Evolutionary conservation across 2,797 vertebrate genomes (phyloP), one percentile per base, ranked within the genome.

Genomic region (Artibeus lituratus): DNA sequence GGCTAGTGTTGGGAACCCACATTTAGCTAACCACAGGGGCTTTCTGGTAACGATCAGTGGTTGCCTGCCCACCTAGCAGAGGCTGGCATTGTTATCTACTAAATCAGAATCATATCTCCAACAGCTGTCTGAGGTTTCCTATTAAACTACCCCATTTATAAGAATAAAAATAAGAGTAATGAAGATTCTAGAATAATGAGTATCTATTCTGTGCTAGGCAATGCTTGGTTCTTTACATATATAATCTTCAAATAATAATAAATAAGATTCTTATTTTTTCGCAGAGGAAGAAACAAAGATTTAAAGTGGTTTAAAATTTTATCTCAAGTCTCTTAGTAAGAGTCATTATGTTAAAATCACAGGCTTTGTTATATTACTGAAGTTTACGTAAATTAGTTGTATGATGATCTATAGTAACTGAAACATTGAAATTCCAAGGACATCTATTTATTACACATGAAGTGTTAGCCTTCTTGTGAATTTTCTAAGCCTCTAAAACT

Each of bases 361-460:
- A n/a, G n/a, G n/a, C n/a, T n/a, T n/a, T n/a, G 2, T 91, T 96
- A 29, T 32, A 44, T 82, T 51, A 74, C 24, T 77, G 59, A 62
- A 35, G n/a, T 29, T 90, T 62, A 77, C 51, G 16, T 87, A 77
- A 59, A 24, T 15, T 88, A 77, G 24, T n/a, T 94, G 6, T 83
- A 49, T 35, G 24, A 15, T n/a, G 37, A 91, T 39, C 87, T 77
- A 65, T 39, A 29, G 7, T 83, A 83, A 37, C 6, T 78, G 59
- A 87, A 91, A 77, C 26, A 92, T 11, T 81, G 32, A 90, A 94
- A 90, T 92, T 78, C 42, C 39, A 73, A 72, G 67, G 90, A 77
- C 29, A 78, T 92, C 42, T 26, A 37, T 67, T 83, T 78, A 32
- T 57, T 83, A 22, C 42, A 49, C 5, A 73, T 74, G 92, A 86